Base-by-base conservation (phyloP, 2,797 vertebrate species). In the Enteromius afrohamiltoni region DNA sequence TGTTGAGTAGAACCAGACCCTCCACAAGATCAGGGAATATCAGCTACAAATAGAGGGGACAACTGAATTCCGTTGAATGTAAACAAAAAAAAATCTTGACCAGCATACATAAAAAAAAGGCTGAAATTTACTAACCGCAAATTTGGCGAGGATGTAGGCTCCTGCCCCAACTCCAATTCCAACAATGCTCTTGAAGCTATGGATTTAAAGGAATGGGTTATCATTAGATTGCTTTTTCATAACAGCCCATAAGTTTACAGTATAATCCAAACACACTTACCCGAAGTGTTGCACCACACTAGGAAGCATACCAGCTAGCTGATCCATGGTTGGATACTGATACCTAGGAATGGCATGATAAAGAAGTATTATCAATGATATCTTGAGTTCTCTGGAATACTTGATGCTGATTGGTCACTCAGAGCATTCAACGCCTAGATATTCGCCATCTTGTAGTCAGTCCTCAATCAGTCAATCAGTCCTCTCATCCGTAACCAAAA, bases 271-370 rank as follows among this genome's bases (percentile, higher is more conserved):
- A 7, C 21, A 75, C n/a, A 79, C 49, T 92, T 94, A 99, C 98
- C 98, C 97, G 0, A 99, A 99, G 88, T 99, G 97, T 92, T 99
- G 96, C 70, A 98, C 95, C 85, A 99, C 97, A 0, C 96, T 97
- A 87, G 98, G 96, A 69, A 99, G 91, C 98, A 99, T 99, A 83
- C 95, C 95, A 0, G 98, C 96, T 91, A 99, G 86, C 91, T 99
- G 97, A 90, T 99, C 98, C 98, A 99, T 99, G 65, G 97, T 97
- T 3, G 98, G 98, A 80, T 97, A 99, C 94, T 98, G 97, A 93
- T 98, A 99, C 89, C 98, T 99, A 91, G 1, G 16, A 53, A 88
- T 34, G 84, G 31, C 55, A 55, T 69, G 1, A 34, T 60, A 0
- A 86, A 7, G 69, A 65, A 45, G 14, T 51, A 17, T 42, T 69